Evolutionary conservation across 2,113 vertebrate genomes (phyloP), one percentile per base, ranked within the genome.

Genomic region (Eolophus roseicapilla): DNA sequence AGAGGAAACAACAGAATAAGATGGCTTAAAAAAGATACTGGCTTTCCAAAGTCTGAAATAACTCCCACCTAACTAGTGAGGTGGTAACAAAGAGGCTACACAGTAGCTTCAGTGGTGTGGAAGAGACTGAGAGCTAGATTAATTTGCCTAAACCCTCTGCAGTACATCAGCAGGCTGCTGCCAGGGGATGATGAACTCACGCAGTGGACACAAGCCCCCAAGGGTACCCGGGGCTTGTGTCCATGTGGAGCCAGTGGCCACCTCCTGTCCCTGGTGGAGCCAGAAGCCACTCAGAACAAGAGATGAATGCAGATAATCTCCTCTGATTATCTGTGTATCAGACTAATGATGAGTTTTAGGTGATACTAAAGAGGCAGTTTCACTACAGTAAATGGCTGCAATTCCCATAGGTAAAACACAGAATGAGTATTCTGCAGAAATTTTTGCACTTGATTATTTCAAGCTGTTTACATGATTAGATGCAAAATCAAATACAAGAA

Each of bases 121-220:
- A 52, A 84, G 50, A 87, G 23, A 18, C 1, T 1, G 63, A 80
- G 77, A 60, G 33, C 12, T 33, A 55, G 68, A 73, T 73, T 64
- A 28, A 57, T 77, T 71, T 86, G 47, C 25, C 18, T 21, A 49
- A 37, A 49, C 4, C 19, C 23, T 37, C 35, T 74, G 53, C 20
- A 28, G 68, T 28, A 27, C 13, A 6, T 50, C 35, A 39, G 8
- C 2, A 0, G 31, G 29, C 8, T 92, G 57, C 37, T 80, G 31
- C 15, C 0, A 0, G 25, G 21, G 18, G 17, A 16, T 52, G 37
- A n/a, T 39, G 67, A 68, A 23, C 19, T 5, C 19, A 33, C 0
- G 0, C n/a, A 3, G 2, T 29, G 25, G 33, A 28, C 31, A 28
- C 25, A 13, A 80, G 28, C 18, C 14, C 14, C 39, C 39, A 39